These are phyloP conservation scores for Luscinia megarhynchos DNA, from an alignment of 2,797 vertebrate species.

Conservation along the genomic window DNA sequence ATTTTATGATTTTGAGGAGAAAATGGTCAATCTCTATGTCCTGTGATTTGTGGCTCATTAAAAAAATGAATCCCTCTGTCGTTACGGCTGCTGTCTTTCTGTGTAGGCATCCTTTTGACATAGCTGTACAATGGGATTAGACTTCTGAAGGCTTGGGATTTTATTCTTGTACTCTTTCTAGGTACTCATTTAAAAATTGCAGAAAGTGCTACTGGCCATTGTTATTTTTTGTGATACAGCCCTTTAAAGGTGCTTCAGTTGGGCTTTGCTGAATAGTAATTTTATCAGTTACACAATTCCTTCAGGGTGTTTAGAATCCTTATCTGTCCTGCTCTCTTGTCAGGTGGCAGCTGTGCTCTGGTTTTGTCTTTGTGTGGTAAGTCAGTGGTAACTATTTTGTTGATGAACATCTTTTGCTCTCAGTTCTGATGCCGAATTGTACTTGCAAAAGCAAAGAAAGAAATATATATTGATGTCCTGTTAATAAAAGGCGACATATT, in stretches of 20 bases:
- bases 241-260: neutral
- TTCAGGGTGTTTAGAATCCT: neutral
- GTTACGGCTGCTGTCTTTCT: neutral
- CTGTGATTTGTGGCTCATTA: neutral
- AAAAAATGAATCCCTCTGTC: neutral
- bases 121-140: neutral
- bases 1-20: neutral
- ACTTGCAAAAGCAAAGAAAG: neutral
- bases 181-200: neutral
- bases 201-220: neutral
- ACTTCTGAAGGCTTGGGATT: neutral
- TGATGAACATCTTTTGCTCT: neutral
- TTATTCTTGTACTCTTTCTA: neutral
- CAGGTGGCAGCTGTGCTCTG: conserved; percentile 1
- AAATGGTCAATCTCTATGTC: neutral
- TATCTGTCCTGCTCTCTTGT: conserved; percentile 10
- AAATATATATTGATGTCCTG: neutral
- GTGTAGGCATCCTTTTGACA: neutral
- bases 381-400: neutral
- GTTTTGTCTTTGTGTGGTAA: neutral
- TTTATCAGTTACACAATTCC: neutral
- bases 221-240: neutral
- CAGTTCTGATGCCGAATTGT: neutral
- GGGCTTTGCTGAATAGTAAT: neutral
- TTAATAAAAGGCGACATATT: neutral